Base-by-base conservation (phyloP, 2,113 vertebrate species). In the Zosterops pallidus region DNA sequence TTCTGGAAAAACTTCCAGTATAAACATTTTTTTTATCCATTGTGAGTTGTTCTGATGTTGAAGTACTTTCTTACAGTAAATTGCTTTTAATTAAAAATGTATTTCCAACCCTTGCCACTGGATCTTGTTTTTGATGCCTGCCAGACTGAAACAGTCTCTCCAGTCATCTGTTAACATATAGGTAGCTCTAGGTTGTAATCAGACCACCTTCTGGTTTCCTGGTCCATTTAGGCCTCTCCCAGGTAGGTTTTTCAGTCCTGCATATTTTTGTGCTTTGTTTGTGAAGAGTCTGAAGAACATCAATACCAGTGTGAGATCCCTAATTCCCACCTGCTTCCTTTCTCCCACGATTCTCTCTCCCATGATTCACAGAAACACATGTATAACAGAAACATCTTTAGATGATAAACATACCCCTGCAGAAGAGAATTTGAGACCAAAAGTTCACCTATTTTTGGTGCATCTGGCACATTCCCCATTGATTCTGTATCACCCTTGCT, bases 1-100 rank as follows among this genome's bases (percentile, higher is more conserved):
- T 94, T 92, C 67, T 91, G 89, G 75, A 96, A 92, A 79, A 91
- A 9, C 23, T 89, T 96, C 89, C 81, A 95, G 55, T 57, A 69
- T 89, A 92, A 95, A 92, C 49, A 91, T 60, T 80, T 71, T 85
- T 85, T 77, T 92, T 55, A 92, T 31, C 55, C 60, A 80, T 78
- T 94, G 67, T 69, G 55, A 91, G n/a, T 84, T 91, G 33, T 86
- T 86, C 72, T 46, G 82, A n/a, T 64, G 53, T 86, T 86, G 31
- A 86, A 89, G 57, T 87, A 72, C 47, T 91, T 89, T 89, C 69
- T 93, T 95, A 75, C 60, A 87, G 35, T 59, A 70, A 91, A 88
- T 85, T 83, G 77, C 19, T 91, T 89, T 65, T 50, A 95, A 95
- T 95, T 95, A 79, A 65, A 89, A 83, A 47, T 77, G 14, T 72